Percentiles rank a stretch among this genome's conserved stretches.
phyloP scores from a whole-genome alignment of 2,797 vertebrate species.

The Alcedo quadribrachys region DNA sequence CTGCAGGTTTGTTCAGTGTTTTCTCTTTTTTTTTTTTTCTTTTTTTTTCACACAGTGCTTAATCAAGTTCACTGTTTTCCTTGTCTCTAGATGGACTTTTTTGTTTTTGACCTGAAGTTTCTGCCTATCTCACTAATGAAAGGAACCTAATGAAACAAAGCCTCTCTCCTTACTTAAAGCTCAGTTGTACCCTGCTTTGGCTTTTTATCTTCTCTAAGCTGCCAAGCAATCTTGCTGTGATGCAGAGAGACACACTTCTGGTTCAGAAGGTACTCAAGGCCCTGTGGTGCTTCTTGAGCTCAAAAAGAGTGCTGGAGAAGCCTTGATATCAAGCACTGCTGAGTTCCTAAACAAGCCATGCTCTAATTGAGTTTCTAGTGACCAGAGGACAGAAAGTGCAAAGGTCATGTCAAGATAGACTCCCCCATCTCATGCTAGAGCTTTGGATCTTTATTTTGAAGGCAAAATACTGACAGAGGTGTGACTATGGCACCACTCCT shows the following conservation, averaged over 20 bases:
- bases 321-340: neutral
- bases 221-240: neutral
- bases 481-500: neutral
- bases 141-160: neutral
- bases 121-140: neutral
- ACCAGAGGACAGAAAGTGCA: neutral
- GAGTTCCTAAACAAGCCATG: neutral
- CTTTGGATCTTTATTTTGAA: neutral
- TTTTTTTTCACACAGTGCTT: neutral
- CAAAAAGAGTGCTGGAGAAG: neutral
- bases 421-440: neutral
- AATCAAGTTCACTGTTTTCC: neutral
- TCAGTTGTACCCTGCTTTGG: neutral
- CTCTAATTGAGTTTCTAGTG: accelerated
- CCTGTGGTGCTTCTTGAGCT: neutral
- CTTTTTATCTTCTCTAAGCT: neutral
- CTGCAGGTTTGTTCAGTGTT: neutral
- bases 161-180: neutral
- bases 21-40: neutral
- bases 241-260: neutral
- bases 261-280: neutral
- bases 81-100: neutral
- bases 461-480: neutral
- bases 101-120: neutral
- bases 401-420: neutral